These are phyloP conservation scores for Pogonomyrmex barbatus DNA, from an alignment of 1,140 invertebrate species.

Conservation along the genomic window DNA sequence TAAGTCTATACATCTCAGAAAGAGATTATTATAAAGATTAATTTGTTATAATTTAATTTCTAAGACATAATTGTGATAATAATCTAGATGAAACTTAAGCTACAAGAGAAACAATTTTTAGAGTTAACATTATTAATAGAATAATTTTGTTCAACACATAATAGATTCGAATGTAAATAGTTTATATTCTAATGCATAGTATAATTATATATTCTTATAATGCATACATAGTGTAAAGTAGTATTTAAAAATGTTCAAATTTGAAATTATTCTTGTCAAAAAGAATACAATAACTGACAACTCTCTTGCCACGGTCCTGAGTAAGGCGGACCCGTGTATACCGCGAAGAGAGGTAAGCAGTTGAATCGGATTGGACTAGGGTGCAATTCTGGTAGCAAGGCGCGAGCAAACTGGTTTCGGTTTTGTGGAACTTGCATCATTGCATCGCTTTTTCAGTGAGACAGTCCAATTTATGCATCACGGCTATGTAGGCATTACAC, in stretches of 20 bases:
- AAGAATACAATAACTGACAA: not conserved
- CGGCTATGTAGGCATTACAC: constrained; percentile 87
- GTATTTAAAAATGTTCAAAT: not conserved
- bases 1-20: not conserved
- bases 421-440: constrained; percentile 85
- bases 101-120: not conserved
- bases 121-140: not conserved
- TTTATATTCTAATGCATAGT: not conserved
- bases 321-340: constrained; percentile 83
- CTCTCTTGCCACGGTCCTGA: constrained; percentile 77
- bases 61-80: not conserved
- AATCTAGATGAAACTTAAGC: not conserved
- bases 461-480: constrained; percentile 87
- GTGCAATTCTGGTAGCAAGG: constrained; percentile 79
- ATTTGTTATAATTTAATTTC: not conserved
- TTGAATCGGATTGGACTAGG: constrained; percentile 85
- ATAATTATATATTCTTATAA: not conserved
- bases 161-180: not conserved
- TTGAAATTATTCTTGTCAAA: not conserved
- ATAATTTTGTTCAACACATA: not conserved
- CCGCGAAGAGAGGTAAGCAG: constrained; percentile 83
- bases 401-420: constrained; percentile 85
- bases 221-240: not conserved
- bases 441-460: constrained; percentile 85
- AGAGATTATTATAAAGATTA: not conserved